Conservation (phyloP, 2,113 vertebrate species). For the Bubo blakistoni region DNA sequence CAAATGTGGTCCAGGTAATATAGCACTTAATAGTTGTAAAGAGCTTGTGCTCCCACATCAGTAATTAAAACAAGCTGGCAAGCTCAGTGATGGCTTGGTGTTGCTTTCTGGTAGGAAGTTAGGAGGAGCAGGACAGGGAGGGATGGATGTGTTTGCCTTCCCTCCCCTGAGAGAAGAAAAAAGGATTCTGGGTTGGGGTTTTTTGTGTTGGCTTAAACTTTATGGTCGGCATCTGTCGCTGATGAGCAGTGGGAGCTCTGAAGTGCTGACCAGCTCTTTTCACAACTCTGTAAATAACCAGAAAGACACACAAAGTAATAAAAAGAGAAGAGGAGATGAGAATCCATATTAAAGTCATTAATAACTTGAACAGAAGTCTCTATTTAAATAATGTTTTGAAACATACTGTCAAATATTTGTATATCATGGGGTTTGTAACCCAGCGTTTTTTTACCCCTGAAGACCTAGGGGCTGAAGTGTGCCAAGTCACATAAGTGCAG, state of each 20-base stretch:
- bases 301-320: conserved; percentile 57
- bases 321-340: conserved; percentile 26
- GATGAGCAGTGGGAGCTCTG: conserved; percentile 19
- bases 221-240: neutral
- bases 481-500: neutral
- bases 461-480: neutral
- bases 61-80: neutral
- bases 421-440: neutral
- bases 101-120: neutral
- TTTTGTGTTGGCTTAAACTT: conserved; percentile 16
- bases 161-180: neutral
- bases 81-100: neutral
- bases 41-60: neutral
- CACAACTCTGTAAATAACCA: conserved; percentile 45
- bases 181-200: neutral
- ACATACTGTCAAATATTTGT: neutral
- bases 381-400: conserved; percentile 37
- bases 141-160: neutral
- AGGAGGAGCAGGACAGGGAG: neutral
- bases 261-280: conserved; percentile 57
- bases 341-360: conserved; percentile 64
- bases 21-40: neutral
- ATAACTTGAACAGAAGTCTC: conserved; percentile 40
- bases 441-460: neutral
- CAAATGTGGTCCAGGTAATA: neutral